phyloP scores from a whole-genome alignment of 2,113 vertebrate genomes.

The Dermatemys mawii region DNA sequence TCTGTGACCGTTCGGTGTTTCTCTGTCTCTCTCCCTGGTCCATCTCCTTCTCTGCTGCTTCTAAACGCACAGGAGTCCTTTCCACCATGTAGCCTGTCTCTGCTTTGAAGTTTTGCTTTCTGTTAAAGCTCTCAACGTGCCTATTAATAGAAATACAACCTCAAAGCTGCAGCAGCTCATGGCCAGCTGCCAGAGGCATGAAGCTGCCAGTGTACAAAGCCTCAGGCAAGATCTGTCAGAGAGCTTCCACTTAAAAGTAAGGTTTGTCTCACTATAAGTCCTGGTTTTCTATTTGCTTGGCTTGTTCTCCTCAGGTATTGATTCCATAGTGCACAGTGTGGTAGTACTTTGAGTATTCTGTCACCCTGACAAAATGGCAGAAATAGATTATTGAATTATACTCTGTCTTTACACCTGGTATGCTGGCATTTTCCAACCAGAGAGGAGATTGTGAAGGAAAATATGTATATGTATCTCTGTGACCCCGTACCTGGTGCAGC shows the following conservation, averaged over 20 bases:
- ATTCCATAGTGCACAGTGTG: fast-evolving
- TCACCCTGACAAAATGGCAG: neutral
- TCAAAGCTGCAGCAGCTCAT: neutral
- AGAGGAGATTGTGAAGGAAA: neutral
- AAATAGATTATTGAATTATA: neutral
- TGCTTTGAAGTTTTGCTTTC: neutral
- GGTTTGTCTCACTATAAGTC: fast-evolving
- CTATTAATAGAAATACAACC: conserved; percentile 49
- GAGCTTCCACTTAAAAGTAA: neutral
- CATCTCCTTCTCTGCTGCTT: neutral
- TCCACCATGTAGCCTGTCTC: neutral
- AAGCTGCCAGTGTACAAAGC: conserved; percentile 14
- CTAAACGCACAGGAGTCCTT: neutral
- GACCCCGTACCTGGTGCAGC: fast-evolving
- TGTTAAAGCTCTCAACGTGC: conserved; percentile 27
- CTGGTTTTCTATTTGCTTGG: neutral
- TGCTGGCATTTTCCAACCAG: neutral
- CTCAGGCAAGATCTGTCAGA: neutral
- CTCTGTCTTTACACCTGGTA: neutral
- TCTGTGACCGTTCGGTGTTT: neutral
- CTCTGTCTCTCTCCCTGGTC: neutral
- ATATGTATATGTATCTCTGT: fast-evolving
- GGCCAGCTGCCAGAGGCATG: conserved; percentile 33
- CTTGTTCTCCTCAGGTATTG: fast-evolving
- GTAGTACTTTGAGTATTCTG: neutral